These are phyloP conservation scores for Polyergus mexicanus DNA, from an alignment of 1,140 invertebrate genomes.

Conservation along the genomic window DNA sequence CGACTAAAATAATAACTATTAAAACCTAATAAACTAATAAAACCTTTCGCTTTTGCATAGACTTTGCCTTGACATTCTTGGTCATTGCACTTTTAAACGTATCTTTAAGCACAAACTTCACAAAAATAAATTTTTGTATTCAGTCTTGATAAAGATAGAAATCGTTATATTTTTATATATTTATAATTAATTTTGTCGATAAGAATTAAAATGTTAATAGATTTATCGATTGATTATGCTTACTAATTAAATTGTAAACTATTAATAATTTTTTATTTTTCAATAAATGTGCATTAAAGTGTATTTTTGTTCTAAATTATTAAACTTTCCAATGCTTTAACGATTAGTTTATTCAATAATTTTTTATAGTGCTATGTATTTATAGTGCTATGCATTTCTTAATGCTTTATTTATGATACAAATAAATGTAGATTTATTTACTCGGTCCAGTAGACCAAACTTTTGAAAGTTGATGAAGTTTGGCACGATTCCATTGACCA, in stretches of 20 bases:
- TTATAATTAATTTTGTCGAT: not conserved
- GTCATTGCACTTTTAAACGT: not conserved
- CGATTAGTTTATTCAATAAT: not conserved
- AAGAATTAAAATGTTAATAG: conserved; percentile 12
- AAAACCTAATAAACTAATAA: too few relatives aligned
- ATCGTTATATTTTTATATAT: not conserved
- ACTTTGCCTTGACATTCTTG: conserved; percentile 13
- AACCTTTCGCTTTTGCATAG: not conserved
- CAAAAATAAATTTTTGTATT: not conserved
- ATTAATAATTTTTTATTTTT: too few relatives aligned
- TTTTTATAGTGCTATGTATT: not conserved
- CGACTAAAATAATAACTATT: too few relatives aligned
- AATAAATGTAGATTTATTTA: conserved; percentile 85
- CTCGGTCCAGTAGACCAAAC: conserved; percentile 94
- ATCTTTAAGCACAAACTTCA: not conserved
- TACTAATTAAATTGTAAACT: conserved; percentile 11
- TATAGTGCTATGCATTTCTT: not conserved
- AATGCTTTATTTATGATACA: not conserved
- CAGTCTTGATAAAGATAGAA: too few relatives aligned
- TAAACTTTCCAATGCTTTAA: not conserved
- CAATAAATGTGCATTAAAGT: not conserved
- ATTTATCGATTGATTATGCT: conserved; percentile 10
- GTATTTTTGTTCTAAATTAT: not conserved
- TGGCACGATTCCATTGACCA: conserved; percentile 91
- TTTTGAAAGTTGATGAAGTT: conserved; percentile 91